Conservation (phyloP, 2,113 vertebrate genomes). For the Rhabdomys dilectus region DNA sequence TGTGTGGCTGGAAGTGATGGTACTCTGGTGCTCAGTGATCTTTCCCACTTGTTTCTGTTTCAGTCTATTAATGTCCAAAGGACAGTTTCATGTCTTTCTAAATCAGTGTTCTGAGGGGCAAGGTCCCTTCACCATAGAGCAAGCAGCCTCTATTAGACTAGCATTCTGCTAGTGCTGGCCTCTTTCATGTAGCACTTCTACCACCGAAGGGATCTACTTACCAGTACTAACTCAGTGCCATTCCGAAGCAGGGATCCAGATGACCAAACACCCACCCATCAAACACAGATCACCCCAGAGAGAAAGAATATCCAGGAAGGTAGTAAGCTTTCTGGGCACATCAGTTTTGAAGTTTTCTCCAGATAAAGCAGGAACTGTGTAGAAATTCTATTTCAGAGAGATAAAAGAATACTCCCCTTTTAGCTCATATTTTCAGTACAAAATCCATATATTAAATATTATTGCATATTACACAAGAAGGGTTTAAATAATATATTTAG, state of each 20-base stretch:
- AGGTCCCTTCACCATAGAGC: conserved; percentile 64
- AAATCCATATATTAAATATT: conserved; percentile 73
- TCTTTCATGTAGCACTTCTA: conserved; percentile 75
- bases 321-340: conserved; percentile 67
- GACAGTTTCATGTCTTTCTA: conserved; percentile 57
- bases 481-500: conserved; percentile 54
- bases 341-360: conserved; percentile 66
- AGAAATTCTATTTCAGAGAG: conserved; percentile 76
- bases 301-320: background rate
- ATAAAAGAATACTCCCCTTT: conserved; percentile 57
- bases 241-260: conserved; percentile 77
- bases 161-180: conserved; percentile 76
- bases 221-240: conserved; percentile 67
- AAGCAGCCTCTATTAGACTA: conserved; percentile 71
- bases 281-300: conserved; percentile 38
- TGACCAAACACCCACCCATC: conserved; percentile 72
- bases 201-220: conserved; percentile 79
- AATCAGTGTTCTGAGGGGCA: conserved; percentile 53
- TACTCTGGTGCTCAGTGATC: background rate
- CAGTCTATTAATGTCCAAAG: conserved; percentile 60
- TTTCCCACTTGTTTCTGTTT: conserved; percentile 66
- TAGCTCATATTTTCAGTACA: conserved; percentile 79
- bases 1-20: conserved; percentile 17
- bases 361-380: conserved; percentile 75
- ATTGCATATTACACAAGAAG: conserved; percentile 70